Conservation (phyloP, 2,113 vertebrate genomes). For the Crypturellus undulatus region DNA sequence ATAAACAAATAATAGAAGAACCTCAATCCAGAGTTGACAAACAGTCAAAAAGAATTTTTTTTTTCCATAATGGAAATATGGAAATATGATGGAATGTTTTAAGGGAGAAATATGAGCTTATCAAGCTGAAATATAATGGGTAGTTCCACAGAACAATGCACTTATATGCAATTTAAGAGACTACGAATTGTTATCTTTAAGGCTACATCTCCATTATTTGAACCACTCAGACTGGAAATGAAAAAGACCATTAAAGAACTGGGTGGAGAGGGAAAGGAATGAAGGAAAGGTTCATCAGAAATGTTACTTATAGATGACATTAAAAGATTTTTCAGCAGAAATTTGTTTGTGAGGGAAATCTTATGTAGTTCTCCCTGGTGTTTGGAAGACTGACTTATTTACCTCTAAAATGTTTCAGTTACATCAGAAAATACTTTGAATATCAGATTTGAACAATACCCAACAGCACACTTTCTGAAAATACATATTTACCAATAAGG, state of each 20-base stretch:
- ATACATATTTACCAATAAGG: slow-evolving; percentile 33
- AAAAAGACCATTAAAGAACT: neutral
- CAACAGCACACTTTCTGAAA: neutral
- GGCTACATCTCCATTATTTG: neutral
- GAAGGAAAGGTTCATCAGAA: neutral
- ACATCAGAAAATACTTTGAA: neutral
- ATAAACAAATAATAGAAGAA: neutral
- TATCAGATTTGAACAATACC: neutral
- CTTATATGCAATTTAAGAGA: neutral
- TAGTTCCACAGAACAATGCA: neutral
- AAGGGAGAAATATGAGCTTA: neutral
- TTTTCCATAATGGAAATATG: neutral
- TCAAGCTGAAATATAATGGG: neutral
- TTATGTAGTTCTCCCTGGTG: neutral
- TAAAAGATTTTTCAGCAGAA: neutral
- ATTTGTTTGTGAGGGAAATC: neutral
- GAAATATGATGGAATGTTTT: neutral
- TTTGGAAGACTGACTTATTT: neutral
- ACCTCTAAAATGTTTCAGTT: neutral
- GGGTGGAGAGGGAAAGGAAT: fast-evolving
- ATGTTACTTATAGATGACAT: neutral
- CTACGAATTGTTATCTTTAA: neutral
- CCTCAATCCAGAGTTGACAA: neutral
- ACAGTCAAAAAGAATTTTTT: neutral
- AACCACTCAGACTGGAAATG: neutral